phyloP scores from a whole-genome alignment of 2,113 vertebrate species.

The Grus americana region DNA sequence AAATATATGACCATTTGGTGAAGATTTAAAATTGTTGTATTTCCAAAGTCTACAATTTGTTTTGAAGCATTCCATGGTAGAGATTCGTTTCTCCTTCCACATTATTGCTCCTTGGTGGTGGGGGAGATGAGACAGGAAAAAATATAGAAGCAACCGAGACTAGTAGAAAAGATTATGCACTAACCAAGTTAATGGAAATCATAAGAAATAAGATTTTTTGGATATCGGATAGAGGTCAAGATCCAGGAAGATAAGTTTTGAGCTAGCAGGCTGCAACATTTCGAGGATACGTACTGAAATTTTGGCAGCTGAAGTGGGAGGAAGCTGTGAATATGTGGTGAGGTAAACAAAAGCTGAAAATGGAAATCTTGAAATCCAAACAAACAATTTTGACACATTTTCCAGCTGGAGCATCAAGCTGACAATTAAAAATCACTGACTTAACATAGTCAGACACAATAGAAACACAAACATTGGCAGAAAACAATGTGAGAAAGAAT shows the following conservation, averaged over 20 bases:
- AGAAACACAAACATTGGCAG: slow-evolving; percentile 24
- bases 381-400: not conserved
- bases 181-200: not conserved
- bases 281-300: not conserved
- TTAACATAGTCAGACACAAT: slow-evolving; percentile 27
- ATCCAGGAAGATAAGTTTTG: not conserved
- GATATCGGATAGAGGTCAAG: not conserved
- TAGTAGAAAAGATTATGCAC: not conserved
- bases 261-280: not conserved
- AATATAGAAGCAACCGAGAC: not conserved
- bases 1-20: not conserved
- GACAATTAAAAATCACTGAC: slow-evolving; percentile 26
- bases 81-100: not conserved
- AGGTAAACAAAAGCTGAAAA: slow-evolving; percentile 32
- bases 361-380: slow-evolving; percentile 17
- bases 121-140: not conserved
- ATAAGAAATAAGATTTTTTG: not conserved
- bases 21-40: not conserved
- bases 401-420: not conserved
- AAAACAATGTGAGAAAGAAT: not conserved
- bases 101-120: not conserved
- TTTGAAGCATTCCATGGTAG: not conserved
- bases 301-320: not conserved
- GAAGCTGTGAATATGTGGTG: not conserved
- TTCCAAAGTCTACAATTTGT: not conserved